Base-by-base conservation (phyloP, 2,888 invertebrate species). In the Craniophora ligustri region DNA sequence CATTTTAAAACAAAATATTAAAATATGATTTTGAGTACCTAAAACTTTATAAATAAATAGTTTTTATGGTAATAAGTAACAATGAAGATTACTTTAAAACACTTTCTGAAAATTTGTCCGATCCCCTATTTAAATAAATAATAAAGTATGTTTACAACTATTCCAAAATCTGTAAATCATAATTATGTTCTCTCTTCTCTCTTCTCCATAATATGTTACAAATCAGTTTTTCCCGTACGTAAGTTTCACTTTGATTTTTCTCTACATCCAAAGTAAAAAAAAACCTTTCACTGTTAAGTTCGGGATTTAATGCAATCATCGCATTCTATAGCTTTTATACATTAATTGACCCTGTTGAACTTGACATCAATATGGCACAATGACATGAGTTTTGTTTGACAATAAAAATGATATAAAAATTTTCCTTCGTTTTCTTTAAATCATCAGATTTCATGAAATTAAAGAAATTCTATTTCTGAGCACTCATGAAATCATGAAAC, bases 311-410 rank as follows among this genome's bases (percentile, higher is more conserved):
- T 42, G 4, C 32, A 7, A 38, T 10, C 35, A 23, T 55, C 13
- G 23, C 34, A 48, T 35, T 42, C 39, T 46, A n/a, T 31, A 16
- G 39, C 53, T 30, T 66, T 53, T 56, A 54, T 64, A 55, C 39
- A 44, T 51, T 69, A 72, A 70, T 70, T 70, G 67, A 65, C 70
- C 69, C 63, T 67, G 66, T 70, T 55, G 46, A 45, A 63, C 38
- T 63, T 58, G 60, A 67, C 59, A 57, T 35, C 35, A 56, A 53
- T 49, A 65, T 67, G 58, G 67, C 67, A 64, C 57, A 46, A 50
- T 56, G 36, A 62, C 58, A 53, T 53, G 50, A 51, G 48, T 56
- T 60, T 53, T 67, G 58, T 63, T 64, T 61, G 57, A 57, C 40
- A 66, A 72, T 72, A 67, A 67, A 67, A 46, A 56, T 15, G 39